These are phyloP conservation scores for Hormaphis cornu DNA, from an alignment of 1,140 invertebrate species.

Conservation along the genomic window DNA sequence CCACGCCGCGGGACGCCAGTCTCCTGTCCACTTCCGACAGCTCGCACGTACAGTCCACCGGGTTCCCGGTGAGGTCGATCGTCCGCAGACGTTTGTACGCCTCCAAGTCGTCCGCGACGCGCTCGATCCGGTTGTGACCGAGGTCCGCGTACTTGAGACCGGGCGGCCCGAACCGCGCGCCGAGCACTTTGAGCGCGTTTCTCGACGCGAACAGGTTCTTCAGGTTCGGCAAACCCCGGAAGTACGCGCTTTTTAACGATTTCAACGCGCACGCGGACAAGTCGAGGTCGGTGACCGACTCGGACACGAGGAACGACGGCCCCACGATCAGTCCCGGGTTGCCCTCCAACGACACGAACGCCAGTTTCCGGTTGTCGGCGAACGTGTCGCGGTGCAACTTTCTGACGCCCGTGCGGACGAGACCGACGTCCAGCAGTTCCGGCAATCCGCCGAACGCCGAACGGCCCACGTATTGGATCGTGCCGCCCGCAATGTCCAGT, in stretches of 20 bases:
- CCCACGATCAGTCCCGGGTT: not conserved
- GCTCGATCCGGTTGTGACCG: not conserved
- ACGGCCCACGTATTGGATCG: not conserved
- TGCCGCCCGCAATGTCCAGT: not conserved
- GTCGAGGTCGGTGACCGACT: conserved; percentile 4
- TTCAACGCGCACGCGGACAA: not conserved
- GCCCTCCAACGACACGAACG: not conserved
- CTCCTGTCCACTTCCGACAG: not conserved
- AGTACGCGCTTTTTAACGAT: not conserved
- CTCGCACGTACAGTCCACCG: conserved; percentile 1
- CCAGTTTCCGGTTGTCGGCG: not conserved
- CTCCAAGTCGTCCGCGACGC: not conserved
- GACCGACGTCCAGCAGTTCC: conserved; percentile 1
- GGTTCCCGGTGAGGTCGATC: conserved; percentile 4
- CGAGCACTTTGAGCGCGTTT: not conserved
- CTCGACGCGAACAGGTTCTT: not conserved
- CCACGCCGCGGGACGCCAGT: not conserved
- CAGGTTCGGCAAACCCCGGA: not conserved
- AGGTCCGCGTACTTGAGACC: not conserved
- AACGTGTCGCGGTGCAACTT: not conserved
- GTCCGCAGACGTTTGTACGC: conserved; percentile 2
- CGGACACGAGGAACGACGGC: not conserved
- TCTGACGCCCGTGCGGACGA: not conserved
- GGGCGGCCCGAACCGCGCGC: not conserved
- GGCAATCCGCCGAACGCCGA: not conserved